Evolutionary conservation across 2,797 vertebrate genomes (phyloP), one percentile per base, ranked within the genome.

Genomic region (Ctenosaura bakeri): DNA sequence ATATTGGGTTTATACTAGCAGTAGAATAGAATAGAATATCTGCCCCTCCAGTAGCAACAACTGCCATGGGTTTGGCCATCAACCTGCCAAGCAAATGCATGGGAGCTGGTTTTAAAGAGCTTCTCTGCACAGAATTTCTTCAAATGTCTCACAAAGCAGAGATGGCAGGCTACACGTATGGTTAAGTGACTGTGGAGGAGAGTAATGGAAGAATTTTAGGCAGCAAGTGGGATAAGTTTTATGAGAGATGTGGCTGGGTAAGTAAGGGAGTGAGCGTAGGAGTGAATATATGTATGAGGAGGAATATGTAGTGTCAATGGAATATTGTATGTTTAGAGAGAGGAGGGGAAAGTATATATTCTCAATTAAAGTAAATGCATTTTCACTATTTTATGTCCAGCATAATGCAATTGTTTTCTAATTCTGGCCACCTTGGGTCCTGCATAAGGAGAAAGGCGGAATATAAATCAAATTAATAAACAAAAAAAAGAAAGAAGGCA

Each of bases 321-420:
- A 85, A 50, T 71, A 73, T 74, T 32, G 29, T n/a, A 29, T 3
- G 1, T 77, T 38, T 76, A 46, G 4, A 83, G 26, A 84, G 38
- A 83, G 12, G 32, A 13, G 24, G 26, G 35, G 1, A 10, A 6
- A 59, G 73, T n/a, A 76, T 16, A 24, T 10, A 10, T 59, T 50
- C 29, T 9, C 38, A 24, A 46, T 66, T 2, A 66, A 64, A 29
- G 26, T 84, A 29, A 1, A 46, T 18, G 42, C 13, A 5, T 85
- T 93, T 87, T 52, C 56, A 76, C 6, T 26, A 69, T 22, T 83
- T 46, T 66, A 6, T 83, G 66, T 66, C 59, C 59, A 12, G 52
- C 16, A 50, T 62, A 82, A 13, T 0, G 0, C n/a, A 92, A n/a
- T 0, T 12, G 29, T 73, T 85, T 52, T 32, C 66, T 69, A 69